Conservation (phyloP, 2,113 vertebrate species). For the Gopherus evgoodei region DNA sequence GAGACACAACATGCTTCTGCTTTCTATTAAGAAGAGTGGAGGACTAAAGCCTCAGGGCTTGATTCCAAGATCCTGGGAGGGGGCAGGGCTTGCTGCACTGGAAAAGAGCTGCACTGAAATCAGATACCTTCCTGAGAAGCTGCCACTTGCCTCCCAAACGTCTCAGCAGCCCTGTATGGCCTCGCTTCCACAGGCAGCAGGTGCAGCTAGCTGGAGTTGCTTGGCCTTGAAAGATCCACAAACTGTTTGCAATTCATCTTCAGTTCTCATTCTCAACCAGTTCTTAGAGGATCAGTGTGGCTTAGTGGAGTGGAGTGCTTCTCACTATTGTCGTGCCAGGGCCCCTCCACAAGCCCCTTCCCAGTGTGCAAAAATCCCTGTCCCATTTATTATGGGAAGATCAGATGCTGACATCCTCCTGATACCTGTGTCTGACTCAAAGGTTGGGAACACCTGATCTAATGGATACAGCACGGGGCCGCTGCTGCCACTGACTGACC, state of each 20-base stretch:
- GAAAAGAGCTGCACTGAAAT: background rate
- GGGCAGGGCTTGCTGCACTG: fast-evolving
- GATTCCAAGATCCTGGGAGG: background rate
- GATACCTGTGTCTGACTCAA: fast-evolving
- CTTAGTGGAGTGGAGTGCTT: fast-evolving
- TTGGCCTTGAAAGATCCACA: background rate
- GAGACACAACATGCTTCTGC: background rate
- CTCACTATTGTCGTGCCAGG: fast-evolving
- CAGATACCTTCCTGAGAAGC: background rate
- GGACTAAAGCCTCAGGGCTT: background rate
- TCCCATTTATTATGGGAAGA: background rate
- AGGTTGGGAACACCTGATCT: fast-evolving
- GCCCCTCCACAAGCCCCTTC: background rate
- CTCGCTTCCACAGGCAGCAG: background rate
- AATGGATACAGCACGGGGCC: fast-evolving
- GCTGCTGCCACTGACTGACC: background rate
- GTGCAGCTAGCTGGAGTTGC: background rate
- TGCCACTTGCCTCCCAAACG: fast-evolving
- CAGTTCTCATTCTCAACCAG: fast-evolving
- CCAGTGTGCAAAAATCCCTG: background rate
- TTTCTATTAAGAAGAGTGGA: background rate
- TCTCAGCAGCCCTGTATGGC: background rate
- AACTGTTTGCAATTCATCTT: fast-evolving
- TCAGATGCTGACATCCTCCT: fast-evolving
- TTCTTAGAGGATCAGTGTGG: fast-evolving